Conservation (phyloP, 2,888 invertebrate genomes). For the Epinotia ramella region DNA sequence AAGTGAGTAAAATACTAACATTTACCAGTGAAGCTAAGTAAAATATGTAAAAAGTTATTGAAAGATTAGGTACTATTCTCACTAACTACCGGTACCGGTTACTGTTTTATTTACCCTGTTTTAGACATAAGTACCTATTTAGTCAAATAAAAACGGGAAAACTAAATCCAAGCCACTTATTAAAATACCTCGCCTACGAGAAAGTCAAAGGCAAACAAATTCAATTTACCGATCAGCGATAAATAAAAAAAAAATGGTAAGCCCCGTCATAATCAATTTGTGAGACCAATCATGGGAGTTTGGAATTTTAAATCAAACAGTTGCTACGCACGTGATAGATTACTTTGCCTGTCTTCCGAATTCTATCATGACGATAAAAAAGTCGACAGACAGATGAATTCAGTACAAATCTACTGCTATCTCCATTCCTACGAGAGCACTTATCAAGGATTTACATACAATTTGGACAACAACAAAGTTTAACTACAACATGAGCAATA, state of each 20-base stretch:
- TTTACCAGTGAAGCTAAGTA: too few relatives aligned
- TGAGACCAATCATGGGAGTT: constrained; percentile 48
- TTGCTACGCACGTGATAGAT: constrained; percentile 14
- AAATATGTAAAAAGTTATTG: too few relatives aligned
- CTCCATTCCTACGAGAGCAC: not conserved
- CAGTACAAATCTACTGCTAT: not conserved
- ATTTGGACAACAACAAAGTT: too few relatives aligned
- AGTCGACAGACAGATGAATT: not conserved
- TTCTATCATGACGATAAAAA: not conserved
- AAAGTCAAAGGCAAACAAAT: constrained; percentile 42
- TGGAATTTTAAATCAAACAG: constrained; percentile 20
- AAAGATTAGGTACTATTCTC: too few relatives aligned
- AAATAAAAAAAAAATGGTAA: constrained; percentile 41
- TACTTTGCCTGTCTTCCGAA: not conserved
- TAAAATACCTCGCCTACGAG: constrained; percentile 3
- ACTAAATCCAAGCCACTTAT: not conserved
- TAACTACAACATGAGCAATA: too few relatives aligned
- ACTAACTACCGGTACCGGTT: too few relatives aligned
- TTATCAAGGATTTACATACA: too few relatives aligned
- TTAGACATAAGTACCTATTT: too few relatives aligned
- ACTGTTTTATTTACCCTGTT: not conserved
- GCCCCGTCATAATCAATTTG: constrained; percentile 45
- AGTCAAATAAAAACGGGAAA: not conserved
- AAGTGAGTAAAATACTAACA: not conserved
- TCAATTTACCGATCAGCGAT: constrained; percentile 38